Conservation (phyloP, 2,797 vertebrate species). For the Phrynocephalus vlangalii region DNA sequence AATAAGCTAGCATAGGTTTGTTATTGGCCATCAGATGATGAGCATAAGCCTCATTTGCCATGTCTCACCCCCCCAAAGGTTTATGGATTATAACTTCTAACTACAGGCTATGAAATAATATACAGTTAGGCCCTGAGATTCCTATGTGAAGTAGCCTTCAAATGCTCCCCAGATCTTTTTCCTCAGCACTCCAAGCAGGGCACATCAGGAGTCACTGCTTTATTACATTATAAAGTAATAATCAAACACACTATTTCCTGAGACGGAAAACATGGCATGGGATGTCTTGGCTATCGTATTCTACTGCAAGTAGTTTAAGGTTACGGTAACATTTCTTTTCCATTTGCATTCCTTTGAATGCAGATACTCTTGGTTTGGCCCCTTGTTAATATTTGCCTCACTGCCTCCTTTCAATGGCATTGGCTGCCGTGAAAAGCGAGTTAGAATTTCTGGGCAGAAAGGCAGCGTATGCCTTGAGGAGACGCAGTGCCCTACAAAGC, state of each 20-base stretch:
- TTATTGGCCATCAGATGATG: too few relatives aligned
- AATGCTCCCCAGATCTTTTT: too few relatives aligned
- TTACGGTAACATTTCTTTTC: constrained; percentile 27
- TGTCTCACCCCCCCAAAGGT: too few relatives aligned
- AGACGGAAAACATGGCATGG: background rate
- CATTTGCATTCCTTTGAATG: constrained; percentile 53
- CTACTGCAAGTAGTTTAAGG: constrained; percentile 61
- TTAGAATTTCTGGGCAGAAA: constrained; percentile 64
- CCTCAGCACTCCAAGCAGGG: background rate
- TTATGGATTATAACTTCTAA: too few relatives aligned
- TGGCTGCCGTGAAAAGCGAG: constrained; percentile 49
- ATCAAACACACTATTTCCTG: background rate
- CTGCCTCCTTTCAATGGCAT: constrained; percentile 61
- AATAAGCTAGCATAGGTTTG: too few relatives aligned
- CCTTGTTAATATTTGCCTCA: constrained; percentile 56
- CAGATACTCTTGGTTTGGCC: constrained; percentile 48
- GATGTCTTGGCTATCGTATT: background rate
- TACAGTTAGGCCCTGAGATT: too few relatives aligned
- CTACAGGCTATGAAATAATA: too few relatives aligned
- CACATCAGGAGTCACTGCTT: background rate
- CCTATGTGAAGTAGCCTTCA: too few relatives aligned
- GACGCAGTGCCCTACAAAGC: constrained; percentile 55
- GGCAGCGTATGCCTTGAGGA: constrained; percentile 67
- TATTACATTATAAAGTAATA: background rate
- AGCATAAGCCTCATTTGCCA: too few relatives aligned